phyloP scores from a whole-genome alignment of 1,140 invertebrate species.

The Eueides isabella region DNA sequence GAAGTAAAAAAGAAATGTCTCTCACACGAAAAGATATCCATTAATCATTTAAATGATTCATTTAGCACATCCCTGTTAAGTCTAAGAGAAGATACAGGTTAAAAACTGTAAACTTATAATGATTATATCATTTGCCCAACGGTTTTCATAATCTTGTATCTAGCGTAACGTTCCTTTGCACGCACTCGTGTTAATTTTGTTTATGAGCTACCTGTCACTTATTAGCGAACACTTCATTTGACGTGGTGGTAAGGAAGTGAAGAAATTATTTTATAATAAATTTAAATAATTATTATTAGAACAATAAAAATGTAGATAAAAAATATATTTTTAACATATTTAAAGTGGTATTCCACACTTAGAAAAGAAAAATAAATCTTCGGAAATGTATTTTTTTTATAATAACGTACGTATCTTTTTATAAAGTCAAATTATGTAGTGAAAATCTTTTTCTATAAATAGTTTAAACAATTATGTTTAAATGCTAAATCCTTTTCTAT shows the following conservation, averaged over 20 bases:
- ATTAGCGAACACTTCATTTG: background rate
- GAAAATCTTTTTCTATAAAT: too few relatives aligned
- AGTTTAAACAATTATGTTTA: too few relatives aligned
- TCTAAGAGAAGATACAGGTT: background rate
- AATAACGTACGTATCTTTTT: too few relatives aligned
- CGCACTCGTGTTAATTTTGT: background rate
- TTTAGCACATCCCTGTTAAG: conserved; percentile 5
- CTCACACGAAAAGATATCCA: background rate
- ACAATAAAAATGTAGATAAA: background rate
- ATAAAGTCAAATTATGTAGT: too few relatives aligned
- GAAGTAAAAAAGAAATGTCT: too few relatives aligned
- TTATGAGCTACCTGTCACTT: conserved; percentile 8
- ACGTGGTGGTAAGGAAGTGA: background rate
- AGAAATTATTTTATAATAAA: background rate
- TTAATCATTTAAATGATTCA: background rate
- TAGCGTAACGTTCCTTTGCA: conserved; percentile 35
- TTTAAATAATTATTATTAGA: background rate
- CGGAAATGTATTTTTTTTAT: too few relatives aligned
- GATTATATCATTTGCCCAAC: conserved; percentile 38
- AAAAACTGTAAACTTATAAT: conserved; percentile 35
- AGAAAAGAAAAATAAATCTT: too few relatives aligned
- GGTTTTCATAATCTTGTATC: conserved; percentile 35
- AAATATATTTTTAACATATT: background rate
- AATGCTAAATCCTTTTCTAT: too few relatives aligned
- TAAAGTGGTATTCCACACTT: too few relatives aligned